Conservation (phyloP, 2,888 invertebrate species). For the Polymixis flavicincta region DNA sequence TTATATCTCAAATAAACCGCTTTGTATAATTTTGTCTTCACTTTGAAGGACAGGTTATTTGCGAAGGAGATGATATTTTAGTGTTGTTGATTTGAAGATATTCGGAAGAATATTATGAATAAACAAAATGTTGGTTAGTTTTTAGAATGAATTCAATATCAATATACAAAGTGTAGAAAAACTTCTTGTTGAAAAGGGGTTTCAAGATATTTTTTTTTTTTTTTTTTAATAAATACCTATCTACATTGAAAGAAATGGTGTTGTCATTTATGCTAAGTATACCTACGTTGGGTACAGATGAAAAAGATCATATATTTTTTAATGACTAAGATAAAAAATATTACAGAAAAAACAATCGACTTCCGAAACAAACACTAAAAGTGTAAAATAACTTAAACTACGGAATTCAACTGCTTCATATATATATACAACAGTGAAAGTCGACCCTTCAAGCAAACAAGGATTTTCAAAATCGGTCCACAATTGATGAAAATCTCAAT, state of each 20-base stretch:
- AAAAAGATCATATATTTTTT: no score
- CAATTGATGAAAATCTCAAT: no score
- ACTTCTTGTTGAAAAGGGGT: neutral
- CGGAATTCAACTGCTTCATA: no score
- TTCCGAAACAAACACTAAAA: no score
- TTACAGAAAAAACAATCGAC: no score
- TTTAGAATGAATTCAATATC: neutral
- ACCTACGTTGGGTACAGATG: no score
- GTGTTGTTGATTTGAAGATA: neutral
- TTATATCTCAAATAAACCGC: constrained; percentile 56
- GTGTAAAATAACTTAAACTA: no score
- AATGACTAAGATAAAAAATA: no score
- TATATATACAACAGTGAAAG: no score
- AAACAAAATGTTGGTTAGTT: neutral
- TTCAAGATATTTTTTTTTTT: neutral
- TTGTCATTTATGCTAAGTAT: neutral
- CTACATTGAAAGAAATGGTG: neutral
- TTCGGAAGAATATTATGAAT: no score
- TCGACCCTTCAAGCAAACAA: no score
- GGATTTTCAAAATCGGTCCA: no score
- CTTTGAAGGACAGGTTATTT: constrained; percentile 49
- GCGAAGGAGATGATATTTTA: constrained; percentile 25
- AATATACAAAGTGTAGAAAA: neutral
- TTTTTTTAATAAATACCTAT: neutral
- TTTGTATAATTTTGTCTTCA: constrained; percentile 56